Conservation (phyloP, 1,140 invertebrate species). For the Drosophila nasuta region DNA sequence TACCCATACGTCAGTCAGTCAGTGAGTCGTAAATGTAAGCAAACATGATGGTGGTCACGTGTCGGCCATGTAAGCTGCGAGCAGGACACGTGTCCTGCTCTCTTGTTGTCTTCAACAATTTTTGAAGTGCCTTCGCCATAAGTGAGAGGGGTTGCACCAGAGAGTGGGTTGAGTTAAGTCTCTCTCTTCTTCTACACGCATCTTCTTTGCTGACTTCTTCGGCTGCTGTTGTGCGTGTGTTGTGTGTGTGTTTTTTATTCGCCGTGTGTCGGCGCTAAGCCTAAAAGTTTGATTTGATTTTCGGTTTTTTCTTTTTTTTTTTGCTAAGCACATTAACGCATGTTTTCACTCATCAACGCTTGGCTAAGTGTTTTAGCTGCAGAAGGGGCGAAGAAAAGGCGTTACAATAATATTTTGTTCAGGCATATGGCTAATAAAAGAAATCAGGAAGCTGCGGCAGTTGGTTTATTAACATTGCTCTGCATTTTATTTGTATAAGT, state of each 20-base stretch:
- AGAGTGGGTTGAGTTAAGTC: constrained; percentile 28
- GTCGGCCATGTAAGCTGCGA: constrained; percentile 72
- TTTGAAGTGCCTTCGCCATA: constrained; percentile 55
- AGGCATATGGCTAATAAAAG: not conserved
- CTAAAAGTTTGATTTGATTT: constrained; percentile 77
- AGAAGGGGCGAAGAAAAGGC: not conserved
- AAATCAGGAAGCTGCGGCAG: not conserved
- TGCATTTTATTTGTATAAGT: too few species aligned
- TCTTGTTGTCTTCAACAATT: constrained; percentile 69
- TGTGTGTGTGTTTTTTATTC: constrained; percentile 49
- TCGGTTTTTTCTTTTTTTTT: constrained; percentile 35
- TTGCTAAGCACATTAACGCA: constrained; percentile 69
- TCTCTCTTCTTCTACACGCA: constrained; percentile 2
- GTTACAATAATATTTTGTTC: constrained; percentile 30
- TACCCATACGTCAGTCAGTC: constrained; percentile 39
- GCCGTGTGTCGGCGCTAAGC: constrained; percentile 63
- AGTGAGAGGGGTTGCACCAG: constrained; percentile 23
- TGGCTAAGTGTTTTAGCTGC: constrained; percentile 56
- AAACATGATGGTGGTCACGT: constrained; percentile 83
- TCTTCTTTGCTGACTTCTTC: constrained; percentile 42
- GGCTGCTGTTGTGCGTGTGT: constrained; percentile 19
- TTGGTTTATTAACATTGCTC: not conserved
- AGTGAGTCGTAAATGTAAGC: constrained; percentile 78
- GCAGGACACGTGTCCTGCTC: constrained; percentile 71
- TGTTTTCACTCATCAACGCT: constrained; percentile 77